phyloP scores from a whole-genome alignment of 2,888 invertebrate genomes.

The Diabrotica balteata region DNA sequence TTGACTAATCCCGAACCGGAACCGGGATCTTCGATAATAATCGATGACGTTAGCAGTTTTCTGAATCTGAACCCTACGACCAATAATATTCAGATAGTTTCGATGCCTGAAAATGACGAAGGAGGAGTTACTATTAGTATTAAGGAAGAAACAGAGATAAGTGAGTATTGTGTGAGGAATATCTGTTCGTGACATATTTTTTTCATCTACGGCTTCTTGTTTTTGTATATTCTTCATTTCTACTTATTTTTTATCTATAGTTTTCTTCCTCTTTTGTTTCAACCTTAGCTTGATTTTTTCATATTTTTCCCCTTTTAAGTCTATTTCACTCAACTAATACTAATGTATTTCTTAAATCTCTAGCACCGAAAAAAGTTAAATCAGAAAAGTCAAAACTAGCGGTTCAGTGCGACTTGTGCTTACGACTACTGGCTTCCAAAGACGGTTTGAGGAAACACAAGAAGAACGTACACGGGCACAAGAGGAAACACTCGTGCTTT shows the following conservation, averaged over 20 bases:
- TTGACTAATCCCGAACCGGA: constrained; percentile 26
- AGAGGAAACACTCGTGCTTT: constrained; percentile 66
- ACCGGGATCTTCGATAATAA: constrained; percentile 20
- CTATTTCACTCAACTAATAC: too few species aligned
- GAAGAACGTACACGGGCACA: constrained; percentile 64
- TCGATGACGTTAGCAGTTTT: constrained; percentile 39
- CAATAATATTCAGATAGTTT: constrained; percentile 26
- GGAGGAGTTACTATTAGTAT: constrained; percentile 18
- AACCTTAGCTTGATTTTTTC: too few species aligned
- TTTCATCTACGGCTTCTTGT: neutral
- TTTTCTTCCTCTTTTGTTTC: neutral
- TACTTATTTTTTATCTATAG: neutral
- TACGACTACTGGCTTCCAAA: constrained; percentile 53
- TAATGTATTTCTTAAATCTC: too few species aligned
- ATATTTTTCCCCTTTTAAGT: too few species aligned
- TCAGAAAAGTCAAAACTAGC: constrained; percentile 28
- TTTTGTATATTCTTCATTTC: neutral
- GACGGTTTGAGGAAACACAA: constrained; percentile 55
- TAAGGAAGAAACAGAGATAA: neutral
- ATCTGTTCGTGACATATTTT: neutral
- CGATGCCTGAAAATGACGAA: constrained; percentile 22
- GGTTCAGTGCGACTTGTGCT: constrained; percentile 53
- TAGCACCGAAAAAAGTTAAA: constrained; percentile 1
- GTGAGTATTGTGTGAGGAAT: constrained; percentile 2
- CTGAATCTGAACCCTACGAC: constrained; percentile 33